These are phyloP conservation scores for Petrocephalus zakoni DNA, from an alignment of 2,113 vertebrate genomes.

Conservation along the genomic window DNA sequence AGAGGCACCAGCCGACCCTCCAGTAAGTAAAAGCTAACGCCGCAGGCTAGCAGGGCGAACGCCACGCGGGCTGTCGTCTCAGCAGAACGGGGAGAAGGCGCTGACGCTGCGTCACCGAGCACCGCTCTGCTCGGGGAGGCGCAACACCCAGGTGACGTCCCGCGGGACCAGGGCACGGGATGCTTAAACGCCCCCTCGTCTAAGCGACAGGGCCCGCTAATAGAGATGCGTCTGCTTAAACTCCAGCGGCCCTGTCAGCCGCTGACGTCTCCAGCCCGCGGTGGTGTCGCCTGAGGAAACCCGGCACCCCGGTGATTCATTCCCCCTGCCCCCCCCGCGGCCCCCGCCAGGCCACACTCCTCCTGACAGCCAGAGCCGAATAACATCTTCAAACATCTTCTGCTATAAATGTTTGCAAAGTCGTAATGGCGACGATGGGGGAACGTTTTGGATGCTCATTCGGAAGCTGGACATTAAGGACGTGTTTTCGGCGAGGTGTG, in stretches of 20 bases:
- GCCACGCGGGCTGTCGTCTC: background rate
- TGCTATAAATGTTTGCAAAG: background rate
- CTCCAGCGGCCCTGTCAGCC: background rate
- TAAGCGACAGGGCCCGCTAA: background rate
- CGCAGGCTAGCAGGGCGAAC: background rate
- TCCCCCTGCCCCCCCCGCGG: background rate
- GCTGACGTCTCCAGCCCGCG: background rate
- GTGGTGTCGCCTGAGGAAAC: background rate
- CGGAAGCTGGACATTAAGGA: background rate
- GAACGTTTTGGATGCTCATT: background rate
- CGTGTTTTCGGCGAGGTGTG: background rate
- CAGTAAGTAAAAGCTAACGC: background rate
- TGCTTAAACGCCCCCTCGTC: background rate
- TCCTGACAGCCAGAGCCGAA: background rate
- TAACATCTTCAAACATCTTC: background rate
- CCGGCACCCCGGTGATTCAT: background rate
- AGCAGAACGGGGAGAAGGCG: background rate
- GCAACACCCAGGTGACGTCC: background rate
- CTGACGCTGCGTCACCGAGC: background rate
- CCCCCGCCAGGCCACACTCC: background rate
- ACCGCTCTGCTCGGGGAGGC: background rate
- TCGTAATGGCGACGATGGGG: background rate
- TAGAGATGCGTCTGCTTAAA: background rate
- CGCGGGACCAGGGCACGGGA: background rate
- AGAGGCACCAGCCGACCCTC: background rate